Base-by-base conservation (phyloP, 2,888 invertebrate genomes). In the Polia nebulosa region DNA sequence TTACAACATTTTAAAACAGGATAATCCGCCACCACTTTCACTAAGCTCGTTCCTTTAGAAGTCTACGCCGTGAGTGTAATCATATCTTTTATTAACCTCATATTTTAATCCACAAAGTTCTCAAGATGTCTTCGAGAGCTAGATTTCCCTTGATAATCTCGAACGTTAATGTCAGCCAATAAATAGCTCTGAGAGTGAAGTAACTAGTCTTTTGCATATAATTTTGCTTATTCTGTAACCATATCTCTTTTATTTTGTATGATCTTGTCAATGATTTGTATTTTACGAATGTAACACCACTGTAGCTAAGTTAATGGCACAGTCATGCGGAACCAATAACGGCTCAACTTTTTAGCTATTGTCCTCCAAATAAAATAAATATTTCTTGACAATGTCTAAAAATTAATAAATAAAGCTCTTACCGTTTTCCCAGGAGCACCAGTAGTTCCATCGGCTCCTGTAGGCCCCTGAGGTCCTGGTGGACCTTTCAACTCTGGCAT, bases 371-470 rank as follows among this genome's bases (percentile, higher is more conserved):
- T 5, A 20, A 20, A 39, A 45, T 4, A 25, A 39, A 32, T 5
- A 3, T 6, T 52, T 27, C 3, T 20, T 45, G 2, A 15, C 1
- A n/a, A 25, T 41, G 20, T 29, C 15, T n/a, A 44, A n/a, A 11
- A 22, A 11, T 20, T 13, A 4, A 3, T 20, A 45, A 22, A 20
- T n/a, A 2, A 34, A 15, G n/a, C 11, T 78, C 94, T 95, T 96
- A 97, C 97, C 92, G 98, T 97, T 87, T 97, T 97, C 76, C 98
- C 98, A 75, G 98, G 97, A 70, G 97, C 96, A 34, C 98, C 98
- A 34, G 97, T 97, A 83, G 97, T 98, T 34, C 98, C 98, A 89
- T 98, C 97, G 76, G 97, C 96, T 44, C 98, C 98, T 3, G 97
- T 96, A 5, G 96, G 90, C 0, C 98, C 98, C 64, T 92, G 94